Conservation (phyloP, 1,140 invertebrate genomes). For the Drosophila willistoni region DNA sequence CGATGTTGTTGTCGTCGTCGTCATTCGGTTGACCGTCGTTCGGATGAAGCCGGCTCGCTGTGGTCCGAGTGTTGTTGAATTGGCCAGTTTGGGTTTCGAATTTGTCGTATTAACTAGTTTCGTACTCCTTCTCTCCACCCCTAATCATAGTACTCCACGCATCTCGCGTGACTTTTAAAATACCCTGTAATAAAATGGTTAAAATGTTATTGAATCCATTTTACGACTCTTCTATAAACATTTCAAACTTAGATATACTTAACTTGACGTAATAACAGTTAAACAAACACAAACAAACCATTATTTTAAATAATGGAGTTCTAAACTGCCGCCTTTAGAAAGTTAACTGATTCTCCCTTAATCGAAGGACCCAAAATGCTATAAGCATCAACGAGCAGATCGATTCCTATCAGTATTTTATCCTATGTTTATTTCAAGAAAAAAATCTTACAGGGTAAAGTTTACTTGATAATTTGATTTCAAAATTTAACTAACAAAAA, state of each 20-base stretch:
- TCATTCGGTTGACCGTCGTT: slow-evolving; percentile 33
- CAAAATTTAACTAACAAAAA: background rate
- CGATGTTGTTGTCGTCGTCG: slow-evolving; percentile 31
- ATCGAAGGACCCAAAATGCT: too few relatives aligned
- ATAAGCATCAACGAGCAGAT: too few relatives aligned
- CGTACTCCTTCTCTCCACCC: slow-evolving; percentile 22
- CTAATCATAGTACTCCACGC: slow-evolving; percentile 26
- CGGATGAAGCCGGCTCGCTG: slow-evolving; percentile 32
- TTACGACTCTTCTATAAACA: too few relatives aligned
- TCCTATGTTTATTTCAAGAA: too few relatives aligned
- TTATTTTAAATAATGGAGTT: too few relatives aligned
- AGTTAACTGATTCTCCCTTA: too few relatives aligned
- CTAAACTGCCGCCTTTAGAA: too few relatives aligned
- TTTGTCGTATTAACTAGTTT: slow-evolving; percentile 25
- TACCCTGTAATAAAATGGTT: slow-evolving; percentile 29
- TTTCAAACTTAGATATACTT: too few relatives aligned
- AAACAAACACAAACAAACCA: too few relatives aligned
- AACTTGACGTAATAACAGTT: too few relatives aligned
- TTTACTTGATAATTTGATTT: background rate
- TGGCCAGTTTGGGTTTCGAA: slow-evolving; percentile 40
- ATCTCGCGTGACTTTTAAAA: slow-evolving; percentile 53
- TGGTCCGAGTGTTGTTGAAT: slow-evolving; percentile 42
- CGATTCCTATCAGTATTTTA: too few relatives aligned
- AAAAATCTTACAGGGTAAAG: too few relatives aligned
- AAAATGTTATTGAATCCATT: background rate